Percentiles rank a stretch among this genome's conserved stretches.
Conservation (phyloP, 2,797 vertebrate species). For the Melanotaenia trifasciata region DNA sequence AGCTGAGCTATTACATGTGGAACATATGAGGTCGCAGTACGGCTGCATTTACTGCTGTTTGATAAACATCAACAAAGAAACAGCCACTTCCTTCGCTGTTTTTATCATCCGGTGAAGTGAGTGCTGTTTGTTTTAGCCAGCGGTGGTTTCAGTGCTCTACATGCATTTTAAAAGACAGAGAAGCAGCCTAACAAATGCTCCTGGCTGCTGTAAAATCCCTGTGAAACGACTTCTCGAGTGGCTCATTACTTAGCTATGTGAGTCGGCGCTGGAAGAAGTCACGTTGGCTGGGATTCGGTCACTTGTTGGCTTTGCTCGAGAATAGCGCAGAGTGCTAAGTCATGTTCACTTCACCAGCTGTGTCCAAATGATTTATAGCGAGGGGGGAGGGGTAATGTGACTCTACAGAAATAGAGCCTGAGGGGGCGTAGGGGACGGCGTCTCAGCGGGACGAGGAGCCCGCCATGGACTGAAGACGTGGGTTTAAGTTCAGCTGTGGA, state of each 20-base stretch:
- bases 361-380: slow-evolving; percentile 46
- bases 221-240: slow-evolving; percentile 40
- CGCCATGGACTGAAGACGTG: slow-evolving; percentile 20
- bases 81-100: background rate
- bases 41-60: background rate
- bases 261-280: slow-evolving; percentile 12
- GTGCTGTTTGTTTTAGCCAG: slow-evolving; percentile 7
- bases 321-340: slow-evolving; percentile 48
- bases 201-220: slow-evolving; percentile 18
- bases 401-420: slow-evolving; percentile 58
- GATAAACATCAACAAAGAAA: background rate
- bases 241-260: slow-evolving; percentile 53
- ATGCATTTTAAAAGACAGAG: slow-evolving; percentile 8
- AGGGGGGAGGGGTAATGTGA: slow-evolving; percentile 27
- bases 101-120: background rate
- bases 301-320: slow-evolving; percentile 42
- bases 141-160: background rate
- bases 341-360: slow-evolving; percentile 60
- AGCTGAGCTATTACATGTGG: too few species aligned
- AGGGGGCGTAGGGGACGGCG: slow-evolving; percentile 37
- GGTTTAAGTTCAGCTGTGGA: slow-evolving; percentile 37
- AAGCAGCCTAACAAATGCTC: slow-evolving; percentile 22
- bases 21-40: background rate
- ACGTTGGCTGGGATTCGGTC: slow-evolving; percentile 46
- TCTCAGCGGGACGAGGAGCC: slow-evolving; percentile 25